phyloP scores from a whole-genome alignment of 2,797 vertebrate genomes.

The Phoebastria nigripes region DNA sequence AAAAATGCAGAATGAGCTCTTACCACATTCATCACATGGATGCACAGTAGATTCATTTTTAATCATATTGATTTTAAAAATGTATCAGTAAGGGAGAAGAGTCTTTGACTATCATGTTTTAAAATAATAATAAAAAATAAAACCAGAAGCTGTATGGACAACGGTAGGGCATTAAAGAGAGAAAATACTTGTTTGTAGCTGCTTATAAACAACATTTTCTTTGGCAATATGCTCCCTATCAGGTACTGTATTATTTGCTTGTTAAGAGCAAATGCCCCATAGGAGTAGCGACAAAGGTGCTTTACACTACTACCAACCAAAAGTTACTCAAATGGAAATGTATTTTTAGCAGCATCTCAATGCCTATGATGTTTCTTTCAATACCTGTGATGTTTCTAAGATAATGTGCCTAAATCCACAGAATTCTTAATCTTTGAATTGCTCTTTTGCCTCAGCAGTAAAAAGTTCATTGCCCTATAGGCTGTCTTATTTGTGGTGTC shows the following conservation, averaged over 20 bases:
- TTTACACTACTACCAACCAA: background rate
- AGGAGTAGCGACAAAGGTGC: background rate
- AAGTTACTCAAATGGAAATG: background rate
- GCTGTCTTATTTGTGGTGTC: background rate
- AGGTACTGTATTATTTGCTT: background rate
- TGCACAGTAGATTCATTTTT: slow-evolving; percentile 11
- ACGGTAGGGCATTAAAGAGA: background rate
- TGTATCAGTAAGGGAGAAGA: background rate
- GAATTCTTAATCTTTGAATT: background rate
- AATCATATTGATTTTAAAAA: slow-evolving; percentile 50
- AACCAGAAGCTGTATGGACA: background rate
- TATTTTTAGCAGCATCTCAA: background rate
- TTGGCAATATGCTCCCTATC: background rate
- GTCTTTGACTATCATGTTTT: background rate
- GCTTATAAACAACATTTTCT: background rate
- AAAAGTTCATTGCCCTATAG: background rate
- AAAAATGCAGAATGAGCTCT: background rate
- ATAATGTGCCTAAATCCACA: background rate
- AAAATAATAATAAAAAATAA: background rate
- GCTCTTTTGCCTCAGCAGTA: background rate
- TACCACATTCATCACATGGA: slow-evolving; percentile 5
- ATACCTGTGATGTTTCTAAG: background rate
- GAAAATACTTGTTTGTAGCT: background rate
- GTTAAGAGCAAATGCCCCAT: background rate
- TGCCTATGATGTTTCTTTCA: background rate